A percentile compares a stretch with the other conserved stretches of the same genome.
Conservation (phyloP, 1,140 invertebrate species). For the Brachionus rubens region DNA sequence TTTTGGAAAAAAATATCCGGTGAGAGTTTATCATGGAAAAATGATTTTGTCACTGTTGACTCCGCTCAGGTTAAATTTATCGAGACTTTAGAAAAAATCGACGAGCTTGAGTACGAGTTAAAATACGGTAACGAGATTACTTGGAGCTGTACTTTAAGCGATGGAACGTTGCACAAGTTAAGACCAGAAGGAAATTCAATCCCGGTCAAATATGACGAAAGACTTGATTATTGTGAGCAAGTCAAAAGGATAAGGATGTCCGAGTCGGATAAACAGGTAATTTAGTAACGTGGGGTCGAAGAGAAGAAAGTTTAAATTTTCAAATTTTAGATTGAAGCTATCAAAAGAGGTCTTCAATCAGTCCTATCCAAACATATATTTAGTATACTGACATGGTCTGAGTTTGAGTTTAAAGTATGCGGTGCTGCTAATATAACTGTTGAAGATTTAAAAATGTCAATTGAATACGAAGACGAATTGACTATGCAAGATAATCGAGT, state of each 20-base stretch:
- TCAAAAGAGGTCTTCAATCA: slow-evolving; percentile 54
- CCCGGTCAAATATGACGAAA: slow-evolving; percentile 51
- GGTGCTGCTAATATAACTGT: slow-evolving; percentile 58
- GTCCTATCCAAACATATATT: slow-evolving; percentile 58
- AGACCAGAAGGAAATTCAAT: slow-evolving; percentile 51
- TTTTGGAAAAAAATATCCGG: slow-evolving; percentile 59
- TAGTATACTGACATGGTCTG: slow-evolving; percentile 58
- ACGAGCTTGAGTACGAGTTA: slow-evolving; percentile 51
- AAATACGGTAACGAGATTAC: slow-evolving; percentile 50
- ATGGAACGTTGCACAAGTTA: slow-evolving; percentile 52
- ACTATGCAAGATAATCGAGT: slow-evolving; percentile 55
- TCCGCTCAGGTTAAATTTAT: slow-evolving; percentile 55
- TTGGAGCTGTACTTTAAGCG: slow-evolving; percentile 56
- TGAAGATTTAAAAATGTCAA: slow-evolving; percentile 53
- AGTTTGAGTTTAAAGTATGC: slow-evolving; percentile 58
- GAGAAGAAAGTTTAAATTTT: background rate
- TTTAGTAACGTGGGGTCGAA: too few relatives aligned
- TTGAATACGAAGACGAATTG: slow-evolving; percentile 55
- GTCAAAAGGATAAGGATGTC: slow-evolving; percentile 54
- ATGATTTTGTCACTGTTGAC: slow-evolving; percentile 57
- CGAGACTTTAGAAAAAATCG: slow-evolving; percentile 54
- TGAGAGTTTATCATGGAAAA: slow-evolving; percentile 54
- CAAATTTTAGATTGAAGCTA: slow-evolving; percentile 53
- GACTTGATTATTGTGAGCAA: slow-evolving; percentile 53
- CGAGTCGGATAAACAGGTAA: slow-evolving; percentile 55